Conservation (phyloP, 2,113 vertebrate species). For the Lasiurus borealis region DNA sequence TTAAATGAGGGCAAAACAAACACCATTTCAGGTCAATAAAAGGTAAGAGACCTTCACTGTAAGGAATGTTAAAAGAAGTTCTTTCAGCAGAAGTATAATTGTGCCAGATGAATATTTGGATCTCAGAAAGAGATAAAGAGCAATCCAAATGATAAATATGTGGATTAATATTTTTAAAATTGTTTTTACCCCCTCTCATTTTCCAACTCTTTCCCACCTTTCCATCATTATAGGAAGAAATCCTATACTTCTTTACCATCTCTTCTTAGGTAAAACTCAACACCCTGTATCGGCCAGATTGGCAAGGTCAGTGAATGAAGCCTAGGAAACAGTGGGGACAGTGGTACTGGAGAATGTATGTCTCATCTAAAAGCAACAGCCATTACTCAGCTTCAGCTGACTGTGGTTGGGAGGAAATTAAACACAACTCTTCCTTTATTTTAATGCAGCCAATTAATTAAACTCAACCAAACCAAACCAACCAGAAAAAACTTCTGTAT, state of each 20-base stretch:
- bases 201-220: slow-evolving; percentile 5
- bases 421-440: not conserved
- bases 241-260: not conserved
- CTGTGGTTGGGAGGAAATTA: not conserved
- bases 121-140: not conserved
- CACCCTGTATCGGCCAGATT: not conserved
- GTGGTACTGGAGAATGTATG: not conserved
- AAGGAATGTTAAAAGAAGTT: slow-evolving; percentile 8
- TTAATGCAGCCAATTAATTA: slow-evolving; percentile 8
- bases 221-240: not conserved
- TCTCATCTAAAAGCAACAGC: not conserved
- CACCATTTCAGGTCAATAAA: not conserved
- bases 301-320: not conserved
- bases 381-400: not conserved
- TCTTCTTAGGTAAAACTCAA: not conserved
- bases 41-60: not conserved
- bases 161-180: not conserved
- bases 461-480: not conserved
- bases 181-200: not conserved
- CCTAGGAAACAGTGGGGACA: not conserved
- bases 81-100: slow-evolving; percentile 34
- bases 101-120: not conserved
- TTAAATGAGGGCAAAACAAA: slow-evolving; percentile 3
- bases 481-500: not conserved
- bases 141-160: not conserved